Evolutionary conservation across 2,797 vertebrate genomes (phyloP).

Genomic region (Fistularia commersonii): DNA sequence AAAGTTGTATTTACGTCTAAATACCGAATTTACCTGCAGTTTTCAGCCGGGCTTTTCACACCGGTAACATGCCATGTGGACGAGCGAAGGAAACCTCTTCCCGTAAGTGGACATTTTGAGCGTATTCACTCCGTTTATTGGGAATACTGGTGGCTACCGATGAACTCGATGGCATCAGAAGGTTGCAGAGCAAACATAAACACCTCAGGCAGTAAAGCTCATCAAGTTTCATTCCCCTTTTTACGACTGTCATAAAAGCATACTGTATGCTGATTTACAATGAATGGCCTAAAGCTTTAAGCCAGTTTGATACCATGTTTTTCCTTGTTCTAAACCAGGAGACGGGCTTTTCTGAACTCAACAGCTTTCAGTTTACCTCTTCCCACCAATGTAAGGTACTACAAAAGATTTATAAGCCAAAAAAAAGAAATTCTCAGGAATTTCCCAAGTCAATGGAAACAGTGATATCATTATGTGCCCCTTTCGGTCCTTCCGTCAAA

Average conservation of each 20-base stretch:
- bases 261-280: conserved; percentile 48
- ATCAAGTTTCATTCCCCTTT: conserved; percentile 47
- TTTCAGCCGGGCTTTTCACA: background rate
- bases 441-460: background rate
- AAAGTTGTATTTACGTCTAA: too few species aligned
- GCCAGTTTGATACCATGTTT: conserved; percentile 10
- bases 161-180: conserved; percentile 26
- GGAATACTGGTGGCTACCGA: conserved; percentile 14
- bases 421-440: background rate
- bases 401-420: too few species aligned
- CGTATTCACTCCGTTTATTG: background rate
- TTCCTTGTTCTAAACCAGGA: conserved; percentile 3
- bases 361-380: too few species aligned
- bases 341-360: background rate
- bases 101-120: too few species aligned
- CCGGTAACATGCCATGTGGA: too few species aligned
- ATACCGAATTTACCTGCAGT: background rate
- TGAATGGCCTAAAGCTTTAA: conserved; percentile 30
- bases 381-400: too few species aligned
- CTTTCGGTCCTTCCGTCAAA: too few species aligned
- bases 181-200: conserved; percentile 18
- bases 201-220: conserved; percentile 38
- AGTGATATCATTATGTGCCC: too few species aligned
- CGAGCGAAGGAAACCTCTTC: too few species aligned
- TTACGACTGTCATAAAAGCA: conserved; percentile 62